Evolutionary conservation across 2,888 invertebrate species (phyloP).

Genomic region (Nephrotoma guestfalica): DNA sequence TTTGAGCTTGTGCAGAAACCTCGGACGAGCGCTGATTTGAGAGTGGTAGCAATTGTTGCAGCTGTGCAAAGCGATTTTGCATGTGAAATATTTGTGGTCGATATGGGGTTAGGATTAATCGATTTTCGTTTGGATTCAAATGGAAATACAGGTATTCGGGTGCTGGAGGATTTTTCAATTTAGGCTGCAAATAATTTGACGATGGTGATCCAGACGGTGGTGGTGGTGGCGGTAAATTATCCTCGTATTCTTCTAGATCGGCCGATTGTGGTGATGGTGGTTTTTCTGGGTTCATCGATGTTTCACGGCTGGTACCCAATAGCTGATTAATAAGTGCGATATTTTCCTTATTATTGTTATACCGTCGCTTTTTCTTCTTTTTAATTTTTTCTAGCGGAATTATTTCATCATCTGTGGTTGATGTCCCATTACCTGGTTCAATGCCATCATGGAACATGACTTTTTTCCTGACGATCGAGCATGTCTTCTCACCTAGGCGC

Average conservation of each 20-base stretch:
- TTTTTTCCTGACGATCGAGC: slow-evolving; percentile 6
- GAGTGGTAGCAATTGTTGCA: background rate
- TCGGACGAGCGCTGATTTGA: background rate
- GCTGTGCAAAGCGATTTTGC: background rate
- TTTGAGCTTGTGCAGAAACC: background rate
- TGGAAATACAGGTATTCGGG: slow-evolving; percentile 26
- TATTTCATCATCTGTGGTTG: slow-evolving; percentile 4
- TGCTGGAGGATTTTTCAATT: slow-evolving; percentile 12
- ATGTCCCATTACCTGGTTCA: slow-evolving; percentile 11
- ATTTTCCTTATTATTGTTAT: background rate
- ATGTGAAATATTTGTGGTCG: background rate
- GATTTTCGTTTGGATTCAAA: slow-evolving; percentile 23
- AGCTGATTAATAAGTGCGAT: background rate
- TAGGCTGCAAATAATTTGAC: slow-evolving; percentile 5
- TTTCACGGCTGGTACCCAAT: background rate
- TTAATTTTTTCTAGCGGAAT: background rate
- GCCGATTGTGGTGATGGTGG: background rate
- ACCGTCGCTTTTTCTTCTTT: background rate
- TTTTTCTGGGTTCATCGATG: background rate
- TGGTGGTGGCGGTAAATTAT: slow-evolving; percentile 6
- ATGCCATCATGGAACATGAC: slow-evolving; percentile 15
- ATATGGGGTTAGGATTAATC: slow-evolving; percentile 22
- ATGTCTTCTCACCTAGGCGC: background rate
- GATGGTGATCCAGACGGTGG: slow-evolving; percentile 8
- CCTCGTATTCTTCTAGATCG: background rate